Evolutionary conservation across 2,113 vertebrate species (phyloP), one percentile per base, ranked within the genome.

Genomic region (Pseudopipra pipra): DNA sequence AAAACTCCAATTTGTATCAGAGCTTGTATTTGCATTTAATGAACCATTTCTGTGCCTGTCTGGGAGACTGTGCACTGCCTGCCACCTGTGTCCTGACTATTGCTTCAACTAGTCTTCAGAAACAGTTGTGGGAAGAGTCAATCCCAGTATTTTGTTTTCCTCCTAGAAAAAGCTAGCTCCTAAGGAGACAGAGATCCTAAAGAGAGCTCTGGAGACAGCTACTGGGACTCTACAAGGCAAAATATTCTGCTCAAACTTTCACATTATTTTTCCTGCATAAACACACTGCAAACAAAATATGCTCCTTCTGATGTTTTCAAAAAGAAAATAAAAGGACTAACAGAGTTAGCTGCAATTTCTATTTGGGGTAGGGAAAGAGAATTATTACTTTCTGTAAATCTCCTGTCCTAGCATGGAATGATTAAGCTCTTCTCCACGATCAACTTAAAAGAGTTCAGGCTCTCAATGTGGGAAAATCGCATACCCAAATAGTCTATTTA

Each of bases 251-350:
- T 74, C 55, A 74, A 55, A 72, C 13, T 83, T 68, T 35, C 62
- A 76, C 8, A 27, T 52, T 28, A 15, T 73, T 82, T 85, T 76
- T 18, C 23, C 37, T 58, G 16, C 6, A 8, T n/a, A 82, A 91
- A 33, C 37, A 65, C 3, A 12, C 21, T 30, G 43, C 33, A 68
- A 87, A 94, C 33, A 71, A 92, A 77, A 86, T 25, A 52, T 56
- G 27, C 15, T 89, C 33, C 44, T 84, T 75, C 44, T 71, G 14
- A 84, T 31, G 12, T 47, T 89, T 89, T 55, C 41, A 61, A 31
- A 84, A 90, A 73, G 28, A 67, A 94, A 75, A 56, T 12, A 89
- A 28, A 90, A 79, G n/a, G 46, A 62, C 22, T 55, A 82, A 59
- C 11, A 76, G 37, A 78, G 21, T 33, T 88, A 62, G 44, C 6